Percentiles rank a stretch among this genome's conserved stretches.
Evolutionary conservation across 2,797 vertebrate genomes (phyloP).

Genomic region (Pantherophis alleghaniensis): DNA sequence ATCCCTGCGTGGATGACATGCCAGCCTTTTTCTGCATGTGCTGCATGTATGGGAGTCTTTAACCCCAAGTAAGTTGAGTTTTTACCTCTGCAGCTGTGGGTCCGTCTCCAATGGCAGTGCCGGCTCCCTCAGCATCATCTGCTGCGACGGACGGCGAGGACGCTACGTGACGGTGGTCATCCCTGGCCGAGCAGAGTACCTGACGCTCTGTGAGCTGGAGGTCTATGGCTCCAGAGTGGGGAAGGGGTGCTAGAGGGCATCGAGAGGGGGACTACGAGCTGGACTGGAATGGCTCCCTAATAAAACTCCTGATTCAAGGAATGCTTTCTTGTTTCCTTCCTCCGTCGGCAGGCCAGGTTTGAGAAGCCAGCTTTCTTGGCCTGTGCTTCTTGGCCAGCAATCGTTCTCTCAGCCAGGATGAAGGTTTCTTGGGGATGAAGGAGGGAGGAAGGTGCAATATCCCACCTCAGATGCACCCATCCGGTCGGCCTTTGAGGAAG

Average conservation of each 20-base stretch:
- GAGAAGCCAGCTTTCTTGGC: background rate
- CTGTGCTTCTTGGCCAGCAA: too few species aligned
- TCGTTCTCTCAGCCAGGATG: too few species aligned
- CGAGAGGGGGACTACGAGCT: background rate
- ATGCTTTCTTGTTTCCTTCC: background rate
- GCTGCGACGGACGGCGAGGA: background rate
- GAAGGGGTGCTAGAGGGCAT: background rate
- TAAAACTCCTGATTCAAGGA: background rate
- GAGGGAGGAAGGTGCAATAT: too few species aligned
- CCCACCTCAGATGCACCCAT: too few species aligned
- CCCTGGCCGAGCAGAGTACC: background rate
- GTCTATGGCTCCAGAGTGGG: background rate
- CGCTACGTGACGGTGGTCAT: slow-evolving; percentile 4
- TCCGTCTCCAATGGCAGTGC: background rate
- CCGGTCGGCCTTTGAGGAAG: too few species aligned
- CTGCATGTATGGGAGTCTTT: background rate
- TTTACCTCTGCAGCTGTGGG: background rate
- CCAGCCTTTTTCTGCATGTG: background rate
- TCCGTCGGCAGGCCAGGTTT: background rate
- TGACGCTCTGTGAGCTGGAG: slow-evolving; percentile 11
- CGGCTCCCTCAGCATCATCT: background rate
- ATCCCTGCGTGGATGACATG: background rate
- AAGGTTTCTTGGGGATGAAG: too few species aligned
- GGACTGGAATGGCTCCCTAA: background rate
- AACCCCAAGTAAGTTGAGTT: background rate